A percentile compares a stretch with the other conserved stretches of the same genome.
phyloP scores from a whole-genome alignment of 2,113 vertebrate species.

The Nanorana parkeri region DNA sequence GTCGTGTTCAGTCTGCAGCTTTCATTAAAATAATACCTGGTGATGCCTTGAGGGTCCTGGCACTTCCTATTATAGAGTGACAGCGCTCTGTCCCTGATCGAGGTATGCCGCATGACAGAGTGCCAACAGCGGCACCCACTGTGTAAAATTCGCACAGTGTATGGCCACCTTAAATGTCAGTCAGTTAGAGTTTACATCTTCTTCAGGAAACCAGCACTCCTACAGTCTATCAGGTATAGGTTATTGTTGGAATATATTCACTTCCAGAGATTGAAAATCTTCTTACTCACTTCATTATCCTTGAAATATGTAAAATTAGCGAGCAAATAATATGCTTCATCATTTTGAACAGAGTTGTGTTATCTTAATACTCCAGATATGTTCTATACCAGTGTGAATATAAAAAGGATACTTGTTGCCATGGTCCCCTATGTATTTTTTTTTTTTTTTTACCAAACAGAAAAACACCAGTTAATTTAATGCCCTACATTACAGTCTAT shows the following conservation, averaged over 20 bases:
- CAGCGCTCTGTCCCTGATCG: no score
- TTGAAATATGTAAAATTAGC: background rate
- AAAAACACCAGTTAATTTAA: constrained; percentile 37
- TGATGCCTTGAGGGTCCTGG: no score
- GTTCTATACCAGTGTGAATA: constrained; percentile 26
- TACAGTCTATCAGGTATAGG: no score
- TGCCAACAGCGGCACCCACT: no score
- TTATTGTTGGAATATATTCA: background rate
- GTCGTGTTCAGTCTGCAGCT: no score
- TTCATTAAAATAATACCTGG: no score
- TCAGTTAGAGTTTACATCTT: no score
- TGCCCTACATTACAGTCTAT: constrained; percentile 3
- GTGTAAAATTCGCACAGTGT: no score
- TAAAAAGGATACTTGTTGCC: constrained; percentile 26
- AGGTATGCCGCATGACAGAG: no score
- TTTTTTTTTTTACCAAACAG: constrained; percentile 46
- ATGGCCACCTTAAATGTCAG: no score
- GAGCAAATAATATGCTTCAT: constrained; percentile 31
- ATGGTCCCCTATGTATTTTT: constrained; percentile 3
- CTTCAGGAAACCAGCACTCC: no score
- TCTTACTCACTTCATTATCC: background rate
- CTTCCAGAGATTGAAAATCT: background rate
- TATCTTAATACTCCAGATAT: constrained; percentile 39
- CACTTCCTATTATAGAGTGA: no score
- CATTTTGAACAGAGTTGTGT: constrained; percentile 12